Conservation (phyloP, 2,888 invertebrate genomes). For the Geophilus truncorum region DNA sequence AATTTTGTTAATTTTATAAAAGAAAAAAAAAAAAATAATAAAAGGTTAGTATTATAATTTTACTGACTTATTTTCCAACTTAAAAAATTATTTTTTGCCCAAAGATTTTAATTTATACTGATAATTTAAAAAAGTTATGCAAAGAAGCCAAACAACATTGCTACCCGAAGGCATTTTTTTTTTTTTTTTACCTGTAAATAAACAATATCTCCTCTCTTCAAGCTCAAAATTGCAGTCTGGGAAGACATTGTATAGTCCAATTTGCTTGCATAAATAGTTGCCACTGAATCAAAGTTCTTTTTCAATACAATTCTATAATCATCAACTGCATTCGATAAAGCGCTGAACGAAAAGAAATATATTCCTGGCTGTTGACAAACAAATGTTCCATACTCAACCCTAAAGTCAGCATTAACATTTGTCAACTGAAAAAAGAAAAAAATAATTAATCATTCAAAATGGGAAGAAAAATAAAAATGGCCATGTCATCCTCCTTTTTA, state of each 20-base stretch:
- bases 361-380: constrained; percentile 34
- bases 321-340: constrained; percentile 33
- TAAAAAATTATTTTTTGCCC: too few relatives aligned
- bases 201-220: constrained; percentile 35
- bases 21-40: neutral
- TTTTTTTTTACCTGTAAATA: constrained; percentile 37
- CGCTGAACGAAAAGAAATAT: constrained; percentile 35
- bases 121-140: too few relatives aligned
- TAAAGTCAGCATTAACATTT: constrained; percentile 35
- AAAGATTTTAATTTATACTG: too few relatives aligned
- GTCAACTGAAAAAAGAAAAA: constrained; percentile 34
- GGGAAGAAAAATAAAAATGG: neutral
- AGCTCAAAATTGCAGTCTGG: constrained; percentile 32
- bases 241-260: constrained; percentile 37
- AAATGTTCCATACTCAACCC: constrained; percentile 37
- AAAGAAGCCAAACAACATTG: too few relatives aligned
- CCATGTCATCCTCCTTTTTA: neutral
- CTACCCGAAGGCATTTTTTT: too few relatives aligned
- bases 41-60: too few relatives aligned
- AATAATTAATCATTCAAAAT: neutral
- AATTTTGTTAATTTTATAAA: too few relatives aligned
- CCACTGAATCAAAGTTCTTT: constrained; percentile 32
- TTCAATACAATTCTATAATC: constrained; percentile 37
- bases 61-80: too few relatives aligned
- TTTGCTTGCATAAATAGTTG: constrained; percentile 35